These are phyloP conservation scores for Zootermopsis nevadensis DNA, from an alignment of 2,888 invertebrate genomes.

Conservation along the genomic window DNA sequence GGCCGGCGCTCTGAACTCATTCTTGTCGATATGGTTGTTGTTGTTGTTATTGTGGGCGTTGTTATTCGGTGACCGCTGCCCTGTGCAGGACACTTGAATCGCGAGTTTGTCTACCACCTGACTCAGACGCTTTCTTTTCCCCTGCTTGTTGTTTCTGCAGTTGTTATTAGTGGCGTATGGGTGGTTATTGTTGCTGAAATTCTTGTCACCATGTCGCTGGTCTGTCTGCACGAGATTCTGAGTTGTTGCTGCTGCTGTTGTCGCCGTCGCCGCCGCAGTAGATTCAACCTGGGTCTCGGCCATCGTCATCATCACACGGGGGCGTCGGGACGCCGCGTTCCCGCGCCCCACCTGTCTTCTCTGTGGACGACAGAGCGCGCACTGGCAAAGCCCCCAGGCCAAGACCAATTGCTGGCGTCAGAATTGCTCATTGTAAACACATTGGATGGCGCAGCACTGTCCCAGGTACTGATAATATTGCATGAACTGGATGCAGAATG, in stretches of 20 bases:
- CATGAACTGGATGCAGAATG: background rate
- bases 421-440: slow-evolving; percentile 48
- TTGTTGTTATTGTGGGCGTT: slow-evolving; percentile 64
- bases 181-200: slow-evolving; percentile 68
- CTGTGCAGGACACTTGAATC: slow-evolving; percentile 59
- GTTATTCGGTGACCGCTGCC: slow-evolving; percentile 62
- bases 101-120: slow-evolving; percentile 83
- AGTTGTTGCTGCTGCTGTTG: background rate
- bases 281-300: slow-evolving; percentile 75
- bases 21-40: slow-evolving; percentile 56
- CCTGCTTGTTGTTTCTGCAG: slow-evolving; percentile 67
- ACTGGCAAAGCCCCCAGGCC: slow-evolving; percentile 16
- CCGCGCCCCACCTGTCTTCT: slow-evolving; percentile 18
- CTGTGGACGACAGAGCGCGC: slow-evolving; percentile 18
- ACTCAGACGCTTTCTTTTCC: slow-evolving; percentile 82
- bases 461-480: background rate
- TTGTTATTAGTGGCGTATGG: slow-evolving; percentile 71
- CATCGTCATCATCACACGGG: slow-evolving; percentile 76
- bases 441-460: slow-evolving; percentile 36
- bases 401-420: slow-evolving; percentile 28
- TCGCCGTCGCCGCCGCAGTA: slow-evolving; percentile 66
- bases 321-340: slow-evolving; percentile 67
- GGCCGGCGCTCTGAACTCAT: slow-evolving; percentile 52
- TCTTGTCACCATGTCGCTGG: slow-evolving; percentile 45
- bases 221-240: slow-evolving; percentile 34